These are phyloP conservation scores for Hyperoodon ampullatus DNA, from an alignment of 2,113 vertebrate genomes.

Conservation along the genomic window DNA sequence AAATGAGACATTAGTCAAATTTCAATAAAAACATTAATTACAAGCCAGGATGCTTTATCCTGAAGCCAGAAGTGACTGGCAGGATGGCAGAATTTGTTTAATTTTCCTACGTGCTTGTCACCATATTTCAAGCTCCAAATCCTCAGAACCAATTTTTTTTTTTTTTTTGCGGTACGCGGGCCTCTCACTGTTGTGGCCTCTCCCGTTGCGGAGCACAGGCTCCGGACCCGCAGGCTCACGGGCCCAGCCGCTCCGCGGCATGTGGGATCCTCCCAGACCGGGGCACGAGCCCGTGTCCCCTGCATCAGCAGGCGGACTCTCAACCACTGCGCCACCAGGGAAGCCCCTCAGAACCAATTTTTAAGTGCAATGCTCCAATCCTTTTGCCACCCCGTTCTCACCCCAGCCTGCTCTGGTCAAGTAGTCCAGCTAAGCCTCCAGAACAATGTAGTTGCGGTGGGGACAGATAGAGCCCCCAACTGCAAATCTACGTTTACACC, in stretches of 20 bases:
- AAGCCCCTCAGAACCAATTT: background rate
- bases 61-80: background rate
- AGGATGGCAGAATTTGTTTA: conserved; percentile 3
- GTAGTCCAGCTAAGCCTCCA: background rate
- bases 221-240: too few species aligned
- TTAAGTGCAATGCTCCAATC: background rate
- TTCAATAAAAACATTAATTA: conserved; percentile 7
- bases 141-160: background rate
- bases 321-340: too few species aligned
- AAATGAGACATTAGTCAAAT: conserved; percentile 31
- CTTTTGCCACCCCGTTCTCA: background rate
- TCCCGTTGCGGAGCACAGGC: too few species aligned
- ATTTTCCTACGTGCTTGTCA: conserved; percentile 13
- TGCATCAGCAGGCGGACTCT: too few species aligned
- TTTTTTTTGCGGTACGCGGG: too few species aligned
- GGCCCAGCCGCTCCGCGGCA: too few species aligned
- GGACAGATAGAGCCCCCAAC: background rate
- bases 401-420: background rate
- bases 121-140: background rate
- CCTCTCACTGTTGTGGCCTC: too few species aligned
- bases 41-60: conserved; percentile 27
- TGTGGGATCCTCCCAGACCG: too few species aligned
- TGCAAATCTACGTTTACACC: conserved; percentile 52
- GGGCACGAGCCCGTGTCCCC: too few species aligned
- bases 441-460: background rate